phyloP scores from a whole-genome alignment of 1,140 invertebrate genomes.

The Asbolus verrucosus region DNA sequence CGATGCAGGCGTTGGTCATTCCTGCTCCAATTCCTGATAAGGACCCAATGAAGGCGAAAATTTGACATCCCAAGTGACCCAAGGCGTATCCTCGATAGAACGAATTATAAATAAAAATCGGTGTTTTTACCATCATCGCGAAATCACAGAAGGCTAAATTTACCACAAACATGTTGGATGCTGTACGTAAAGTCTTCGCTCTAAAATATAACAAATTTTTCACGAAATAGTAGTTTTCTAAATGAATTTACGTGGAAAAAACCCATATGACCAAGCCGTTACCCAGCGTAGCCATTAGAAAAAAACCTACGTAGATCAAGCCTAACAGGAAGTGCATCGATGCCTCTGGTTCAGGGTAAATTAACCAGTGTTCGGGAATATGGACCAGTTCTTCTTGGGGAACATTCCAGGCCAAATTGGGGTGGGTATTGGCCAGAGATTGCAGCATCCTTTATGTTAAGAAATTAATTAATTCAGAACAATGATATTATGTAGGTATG shows the following conservation, averaged over 20 bases:
- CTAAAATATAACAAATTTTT: no score
- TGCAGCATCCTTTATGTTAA: background rate
- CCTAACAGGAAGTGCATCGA: slow-evolving; percentile 85
- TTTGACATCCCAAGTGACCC: slow-evolving; percentile 80
- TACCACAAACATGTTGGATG: slow-evolving; percentile 91
- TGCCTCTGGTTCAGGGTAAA: slow-evolving; percentile 81
- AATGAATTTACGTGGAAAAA: slow-evolving; percentile 77
- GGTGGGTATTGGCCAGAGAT: background rate
- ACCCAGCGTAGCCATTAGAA: slow-evolving; percentile 80
- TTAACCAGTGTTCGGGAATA: slow-evolving; percentile 85
- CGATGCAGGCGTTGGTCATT: slow-evolving; percentile 79
- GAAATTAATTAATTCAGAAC: slow-evolving; percentile 1
- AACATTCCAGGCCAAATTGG: slow-evolving; percentile 77
- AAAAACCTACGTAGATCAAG: slow-evolving; percentile 82
- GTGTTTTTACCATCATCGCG: slow-evolving; percentile 88
- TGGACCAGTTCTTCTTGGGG: slow-evolving; percentile 78
- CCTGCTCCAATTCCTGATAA: slow-evolving; percentile 83
- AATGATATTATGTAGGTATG: no score
- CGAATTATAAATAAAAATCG: slow-evolving; percentile 89
- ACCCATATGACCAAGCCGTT: slow-evolving; percentile 92
- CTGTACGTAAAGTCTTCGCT: slow-evolving; percentile 84
- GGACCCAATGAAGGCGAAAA: slow-evolving; percentile 82
- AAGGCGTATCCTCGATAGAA: slow-evolving; percentile 81
- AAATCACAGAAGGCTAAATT: slow-evolving; percentile 90
- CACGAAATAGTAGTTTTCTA: slow-evolving; percentile 34